Base-by-base conservation (phyloP, 2,888 invertebrate genomes). In the Caenorhabditis sp. region DNA sequence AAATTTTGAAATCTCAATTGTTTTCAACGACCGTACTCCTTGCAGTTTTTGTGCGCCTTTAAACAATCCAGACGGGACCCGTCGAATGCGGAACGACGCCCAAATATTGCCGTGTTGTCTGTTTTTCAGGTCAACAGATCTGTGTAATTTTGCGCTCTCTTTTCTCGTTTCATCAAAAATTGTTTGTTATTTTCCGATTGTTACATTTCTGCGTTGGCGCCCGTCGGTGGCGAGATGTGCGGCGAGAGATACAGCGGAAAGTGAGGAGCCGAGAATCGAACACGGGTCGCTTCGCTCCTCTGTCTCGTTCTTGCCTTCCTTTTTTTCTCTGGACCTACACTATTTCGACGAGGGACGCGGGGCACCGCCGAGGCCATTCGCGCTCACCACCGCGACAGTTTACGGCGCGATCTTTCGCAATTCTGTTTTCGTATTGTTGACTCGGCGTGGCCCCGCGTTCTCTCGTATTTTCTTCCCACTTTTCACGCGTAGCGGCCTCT, bases 331-430 rank as follows among this genome's bases (percentile, higher is more conserved):
- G 43, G 70, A 39, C 27, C 68, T 43, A 58, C 26, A 32, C 68
- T 68, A 68, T 70, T 70, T 70, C 70, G 35, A 17, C 22, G 50
- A 41, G 58, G 66, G 59, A 52, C 68, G 26, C 41, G 56, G 50
- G 46, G 56, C 66, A 56, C n/a, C 50, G 46, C 27, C 45, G 66
- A 68, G 68, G 70, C 58, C 59, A 70, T 70, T 59, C 70, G 70
- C 70, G 53, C 59, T 46, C 59, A 53, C 70, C 70, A 59, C 65
- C 39, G 22, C 32, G 59, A 59, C 59, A 59, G 59, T 59, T 45
- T 45, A 24, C 46, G 56, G 8, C 39, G 55, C 45, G 39, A 43
- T 68, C 68, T 68, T 68, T 68, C 68, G 68, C 50, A 68, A 68
- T 24, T 22, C 43, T 56, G 55, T 65, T 66, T 66, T 56, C 37